Conservation (phyloP, 2,888 invertebrate species). For the Gortyna flavago region DNA sequence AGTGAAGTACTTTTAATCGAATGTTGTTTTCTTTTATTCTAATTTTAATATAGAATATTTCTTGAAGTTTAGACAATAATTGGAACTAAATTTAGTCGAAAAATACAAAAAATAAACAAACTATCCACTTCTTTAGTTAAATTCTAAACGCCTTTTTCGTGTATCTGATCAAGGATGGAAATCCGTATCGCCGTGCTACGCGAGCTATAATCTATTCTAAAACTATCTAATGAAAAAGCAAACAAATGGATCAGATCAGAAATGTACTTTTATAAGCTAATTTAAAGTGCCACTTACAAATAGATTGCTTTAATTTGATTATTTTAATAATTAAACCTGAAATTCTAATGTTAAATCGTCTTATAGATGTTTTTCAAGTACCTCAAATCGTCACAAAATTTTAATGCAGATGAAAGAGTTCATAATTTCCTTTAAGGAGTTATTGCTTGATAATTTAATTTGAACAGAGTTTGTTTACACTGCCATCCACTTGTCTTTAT, state of each 20-base stretch:
- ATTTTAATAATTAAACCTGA: not conserved
- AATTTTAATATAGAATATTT: not conserved
- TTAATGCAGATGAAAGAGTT: not conserved
- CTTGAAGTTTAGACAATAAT: too few species aligned
- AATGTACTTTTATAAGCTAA: not conserved
- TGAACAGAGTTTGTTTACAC: not conserved
- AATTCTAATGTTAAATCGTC: not conserved
- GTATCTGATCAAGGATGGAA: slow-evolving; percentile 1
- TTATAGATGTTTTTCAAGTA: not conserved
- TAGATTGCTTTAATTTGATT: not conserved
- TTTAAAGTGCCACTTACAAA: not conserved
- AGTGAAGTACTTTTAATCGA: not conserved
- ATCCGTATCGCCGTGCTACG: not conserved
- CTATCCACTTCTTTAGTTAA: not conserved
- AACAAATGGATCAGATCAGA: not conserved
- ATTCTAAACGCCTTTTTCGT: not conserved
- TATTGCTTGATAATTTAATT: not conserved
- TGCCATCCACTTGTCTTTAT: too few species aligned
- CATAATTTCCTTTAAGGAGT: too few species aligned
- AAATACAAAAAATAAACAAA: not conserved
- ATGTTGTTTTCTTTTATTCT: not conserved
- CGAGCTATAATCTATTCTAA: not conserved
- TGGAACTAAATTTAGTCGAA: not conserved
- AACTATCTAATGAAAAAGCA: not conserved
- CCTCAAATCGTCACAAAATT: not conserved